Base-by-base conservation (phyloP, 2,888 invertebrate genomes). In the Arge pagana region DNA sequence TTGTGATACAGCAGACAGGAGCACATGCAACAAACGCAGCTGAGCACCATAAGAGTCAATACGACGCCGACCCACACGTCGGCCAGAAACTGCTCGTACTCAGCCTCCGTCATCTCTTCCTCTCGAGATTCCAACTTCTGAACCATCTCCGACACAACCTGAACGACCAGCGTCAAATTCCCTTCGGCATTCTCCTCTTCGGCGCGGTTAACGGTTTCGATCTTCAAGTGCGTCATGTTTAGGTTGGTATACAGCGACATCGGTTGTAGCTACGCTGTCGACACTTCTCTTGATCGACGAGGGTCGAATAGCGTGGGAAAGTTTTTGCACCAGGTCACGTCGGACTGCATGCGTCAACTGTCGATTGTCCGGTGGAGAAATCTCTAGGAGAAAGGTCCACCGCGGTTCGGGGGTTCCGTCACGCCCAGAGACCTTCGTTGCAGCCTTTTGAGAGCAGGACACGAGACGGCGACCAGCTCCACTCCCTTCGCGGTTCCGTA, bases 31-130 rank as follows among this genome's bases (percentile, higher is more conserved):
- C 83, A 83, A 50, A 84, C 80, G 68, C 84, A 83, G 62, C 82
- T 82, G 16, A 84, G 75, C 50, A 84, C 83, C 70, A 85, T 80
- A 33, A 84, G 71, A 23, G 84, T 83, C 11, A 85, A 70, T 13
- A 84, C 82, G 33, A 84, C 80, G 5, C 84, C 84, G 41, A 85
- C 82, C 84, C 84, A 85, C 48, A 85, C 80, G 64, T 85, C 85
- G 48, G 83, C 82, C 52, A 83, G 76, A 55, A 83, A 81, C 55
- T 82, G 79, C 50, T 82, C 80, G 62, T 83, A 82, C 56, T 80
- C 81, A 4, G 74, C 77, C 59, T 81, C 81, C 0, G 57, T 41
- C 45, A 50, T 42, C 28, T 56, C 57, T 13, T 40, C 26, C 19
- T 50, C 48, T n/a, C n/a, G n/a, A 7, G 26, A 40, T 24, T 53